phyloP scores from a whole-genome alignment of 2,888 invertebrate species.

The Drosophila austrosaltans region DNA sequence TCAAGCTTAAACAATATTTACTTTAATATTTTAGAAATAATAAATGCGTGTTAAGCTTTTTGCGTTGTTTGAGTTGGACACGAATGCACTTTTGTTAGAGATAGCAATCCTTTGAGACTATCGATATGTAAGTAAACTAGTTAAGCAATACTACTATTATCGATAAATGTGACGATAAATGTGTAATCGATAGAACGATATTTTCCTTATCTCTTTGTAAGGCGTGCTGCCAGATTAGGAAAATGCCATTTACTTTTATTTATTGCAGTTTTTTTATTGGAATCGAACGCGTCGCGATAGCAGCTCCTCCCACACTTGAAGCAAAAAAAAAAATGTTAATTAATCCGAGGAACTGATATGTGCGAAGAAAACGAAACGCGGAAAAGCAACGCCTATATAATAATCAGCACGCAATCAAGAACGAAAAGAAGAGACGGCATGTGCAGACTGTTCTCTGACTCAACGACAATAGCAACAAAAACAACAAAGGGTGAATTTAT shows the following conservation, averaged over 20 bases:
- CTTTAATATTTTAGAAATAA: background rate
- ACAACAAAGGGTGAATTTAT: slow-evolving; percentile 6
- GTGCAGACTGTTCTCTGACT: slow-evolving; percentile 8
- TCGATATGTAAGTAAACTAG: slow-evolving; percentile 3
- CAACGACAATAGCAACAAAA: slow-evolving; percentile 3
- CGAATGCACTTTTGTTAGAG: slow-evolving; percentile 4
- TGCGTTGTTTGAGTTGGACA: slow-evolving; percentile 11
- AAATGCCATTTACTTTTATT: slow-evolving; percentile 6
- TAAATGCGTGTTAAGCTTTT: slow-evolving; percentile 6
- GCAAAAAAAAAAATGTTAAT: slow-evolving; percentile 13
- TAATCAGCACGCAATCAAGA: slow-evolving; percentile 6
- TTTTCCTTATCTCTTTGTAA: no score
- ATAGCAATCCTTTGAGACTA: background rate
- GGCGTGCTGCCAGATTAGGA: background rate
- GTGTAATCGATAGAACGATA: no score
- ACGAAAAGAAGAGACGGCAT: background rate
- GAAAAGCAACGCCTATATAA: slow-evolving; percentile 13
- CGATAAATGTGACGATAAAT: no score
- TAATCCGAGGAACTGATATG: slow-evolving; percentile 19
- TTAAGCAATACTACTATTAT: no score
- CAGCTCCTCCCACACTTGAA: slow-evolving; percentile 13
- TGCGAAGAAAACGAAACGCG: slow-evolving; percentile 14
- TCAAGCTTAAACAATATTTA: background rate
- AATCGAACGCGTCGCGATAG: slow-evolving; percentile 66
- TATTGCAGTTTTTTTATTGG: slow-evolving; percentile 65